Base-by-base conservation (phyloP, 2,888 invertebrate genomes). In the Odontomyia ornata region DNA sequence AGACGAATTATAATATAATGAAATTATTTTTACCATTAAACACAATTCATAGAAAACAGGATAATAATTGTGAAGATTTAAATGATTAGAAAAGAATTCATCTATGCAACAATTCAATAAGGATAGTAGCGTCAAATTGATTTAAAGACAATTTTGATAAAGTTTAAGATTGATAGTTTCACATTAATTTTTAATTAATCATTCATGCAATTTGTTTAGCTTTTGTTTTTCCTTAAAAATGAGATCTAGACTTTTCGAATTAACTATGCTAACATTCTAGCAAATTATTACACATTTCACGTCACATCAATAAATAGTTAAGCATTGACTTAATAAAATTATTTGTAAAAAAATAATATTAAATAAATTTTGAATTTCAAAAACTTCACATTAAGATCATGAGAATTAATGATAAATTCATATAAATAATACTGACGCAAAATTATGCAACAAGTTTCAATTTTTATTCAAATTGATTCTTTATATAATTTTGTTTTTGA, bases 51-150 rank as follows among this genome's bases (percentile, higher is more conserved):
- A 9, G 18, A 1, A 72, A 56, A 7, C n/a, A n/a, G 21, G 57
- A 72, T 25, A 73, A 73, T 73, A 60, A 60, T 73, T 73, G 73
- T 73, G 73, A 57, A 73, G 57, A 60, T 67, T 27, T 27, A 56
- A 28, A 11, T 52, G 18, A 27, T 52, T 7, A 5, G 27, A 36
- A 7, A 7, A 9, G 1, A 4, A 21, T 69, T 69, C 46, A 46
- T 69, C n/a, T 47, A 62, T 15, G 1, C 13, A 11, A 60, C 5
- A 62, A 28, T 62, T n/a, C 60, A 21, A 18, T 36, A 36, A 3
- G 5, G 9, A 3, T 36, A 9, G 3, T 9, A 9, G 36, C 36
- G 36, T n/a, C n/a, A 7, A 60, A 25, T 23, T 60, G 3, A 4
- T 18, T 60, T 21, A 25, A 25, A 60, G 27, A 60, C 28, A 13